Base-by-base conservation (phyloP, 2,113 vertebrate genomes). In the Haemorhous mexicanus region DNA sequence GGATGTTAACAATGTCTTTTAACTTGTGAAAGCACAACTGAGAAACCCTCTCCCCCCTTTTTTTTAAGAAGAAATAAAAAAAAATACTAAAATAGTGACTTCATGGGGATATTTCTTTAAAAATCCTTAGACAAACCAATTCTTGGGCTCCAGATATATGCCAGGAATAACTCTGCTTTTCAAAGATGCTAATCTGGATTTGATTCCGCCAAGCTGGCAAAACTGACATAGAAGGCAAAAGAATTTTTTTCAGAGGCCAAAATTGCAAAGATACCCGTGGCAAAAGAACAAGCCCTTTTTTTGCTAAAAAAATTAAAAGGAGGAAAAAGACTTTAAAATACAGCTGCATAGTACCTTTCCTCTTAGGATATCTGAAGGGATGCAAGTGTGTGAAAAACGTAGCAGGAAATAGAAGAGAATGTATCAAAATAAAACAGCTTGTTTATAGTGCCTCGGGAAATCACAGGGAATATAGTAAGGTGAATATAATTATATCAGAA, bases 281-380 rank as follows among this genome's bases (percentile, higher is more conserved):
- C 10, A 37, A 16, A 77, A 75, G 19, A 88, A 88, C 3, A 28
- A n/a, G 19, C 5, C 21, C 30, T 17, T 46, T 30, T 68, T 64
- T 9, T 8, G 3, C 0, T 16, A 44, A 61, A 18, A 7, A 74
- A 28, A 11, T 10, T 5, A 15, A 9, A 10, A 28, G 0, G 0
- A 7, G 0, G 5, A 3, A 5, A 44, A 43, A 6, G 0, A 16
- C 8, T 77, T 79, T 2, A 52, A 49, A 63, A 63, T 37, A 43
- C 10, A 87, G 23, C 12, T 41, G 50, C 0, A 0, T 35, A 56
- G 9, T 19, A n/a, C 37, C 43, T 63, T 72, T 61, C 30, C 9
- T 72, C 21, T 4, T 2, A 79, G 79, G 39, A 50, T 7, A 91
- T 5, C 19, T 2, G 4, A 87, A 61, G 19, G 68, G 76, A 43